These are phyloP conservation scores for Ochropacha duplaris DNA, from an alignment of 2,888 invertebrate genomes.

Conservation along the genomic window DNA sequence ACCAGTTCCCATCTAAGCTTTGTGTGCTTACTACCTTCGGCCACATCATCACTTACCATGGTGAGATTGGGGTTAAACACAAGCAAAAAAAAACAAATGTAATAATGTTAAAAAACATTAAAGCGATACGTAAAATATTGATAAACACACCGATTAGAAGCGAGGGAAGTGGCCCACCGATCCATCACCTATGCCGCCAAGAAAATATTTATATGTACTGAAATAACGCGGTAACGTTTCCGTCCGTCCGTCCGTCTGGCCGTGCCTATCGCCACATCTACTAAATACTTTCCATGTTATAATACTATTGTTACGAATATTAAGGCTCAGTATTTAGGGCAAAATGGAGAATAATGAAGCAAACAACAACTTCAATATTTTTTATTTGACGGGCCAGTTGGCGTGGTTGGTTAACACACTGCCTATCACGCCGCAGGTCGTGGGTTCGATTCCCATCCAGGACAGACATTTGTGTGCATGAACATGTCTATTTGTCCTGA, in stretches of 20 bases:
- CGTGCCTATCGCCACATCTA: constrained; percentile 44
- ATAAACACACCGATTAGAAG: constrained; percentile 62
- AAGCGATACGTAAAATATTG: constrained; percentile 51
- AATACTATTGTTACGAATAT: constrained; percentile 38
- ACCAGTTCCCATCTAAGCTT: too few species aligned
- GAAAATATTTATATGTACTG: constrained; percentile 63
- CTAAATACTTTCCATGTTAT: constrained; percentile 36
- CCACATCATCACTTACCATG: too few species aligned
- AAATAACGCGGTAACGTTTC: constrained; percentile 51
- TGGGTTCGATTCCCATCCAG: too few species aligned
- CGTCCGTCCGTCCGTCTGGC: constrained; percentile 27
- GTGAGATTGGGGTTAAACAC: too few species aligned
- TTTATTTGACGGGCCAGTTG: too few species aligned
- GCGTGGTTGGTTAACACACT: too few species aligned
- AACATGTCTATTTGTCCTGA: too few species aligned
- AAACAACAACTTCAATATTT: too few species aligned
- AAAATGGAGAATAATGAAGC: background rate
- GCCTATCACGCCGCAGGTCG: too few species aligned
- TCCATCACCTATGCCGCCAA: constrained; percentile 66
- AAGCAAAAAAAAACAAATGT: background rate
- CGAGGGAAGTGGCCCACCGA: constrained; percentile 41
- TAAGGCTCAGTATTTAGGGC: background rate
- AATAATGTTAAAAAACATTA: constrained; percentile 21
- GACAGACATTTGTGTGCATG: too few species aligned
- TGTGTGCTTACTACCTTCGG: too few species aligned